phyloP scores from a whole-genome alignment of 2,113 vertebrate species.

The Corythaeola cristata region DNA sequence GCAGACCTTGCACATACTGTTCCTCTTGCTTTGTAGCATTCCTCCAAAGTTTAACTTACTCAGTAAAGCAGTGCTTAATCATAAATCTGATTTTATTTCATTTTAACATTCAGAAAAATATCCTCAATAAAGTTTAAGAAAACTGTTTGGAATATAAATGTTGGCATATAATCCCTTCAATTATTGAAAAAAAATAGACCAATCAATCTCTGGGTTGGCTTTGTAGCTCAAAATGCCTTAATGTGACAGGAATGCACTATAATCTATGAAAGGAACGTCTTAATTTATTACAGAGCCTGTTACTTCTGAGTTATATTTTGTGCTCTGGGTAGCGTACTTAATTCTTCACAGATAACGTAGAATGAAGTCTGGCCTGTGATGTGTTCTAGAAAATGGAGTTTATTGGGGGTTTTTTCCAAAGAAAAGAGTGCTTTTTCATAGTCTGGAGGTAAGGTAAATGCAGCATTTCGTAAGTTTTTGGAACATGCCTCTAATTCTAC shows the following conservation, averaged over 20 bases:
- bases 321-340: constrained; percentile 24
- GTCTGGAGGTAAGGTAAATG: neutral
- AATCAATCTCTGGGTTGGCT: constrained; percentile 1
- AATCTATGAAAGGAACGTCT: constrained; percentile 3
- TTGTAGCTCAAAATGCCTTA: constrained; percentile 35
- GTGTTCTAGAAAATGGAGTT: neutral
- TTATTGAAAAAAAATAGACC: constrained; percentile 49
- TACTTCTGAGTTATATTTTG: constrained; percentile 64
- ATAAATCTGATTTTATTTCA: constrained; percentile 21
- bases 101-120: constrained; percentile 40
- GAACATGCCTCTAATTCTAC: neutral
- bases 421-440: neutral
- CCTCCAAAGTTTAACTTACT: neutral
- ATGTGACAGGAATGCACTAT: constrained; percentile 29
- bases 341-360: constrained; percentile 37
- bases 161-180: neutral
- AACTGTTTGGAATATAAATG: constrained; percentile 19
- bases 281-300: constrained; percentile 68
- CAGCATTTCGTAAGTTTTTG: neutral
- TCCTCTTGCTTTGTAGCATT: neutral
- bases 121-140: neutral
- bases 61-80: neutral
- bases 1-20: neutral
- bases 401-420: neutral
- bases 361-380: neutral